A percentile compares a stretch with the other conserved stretches of the same genome.
phyloP scores from a whole-genome alignment of 2,888 invertebrate species.

The Plebejus argus region DNA sequence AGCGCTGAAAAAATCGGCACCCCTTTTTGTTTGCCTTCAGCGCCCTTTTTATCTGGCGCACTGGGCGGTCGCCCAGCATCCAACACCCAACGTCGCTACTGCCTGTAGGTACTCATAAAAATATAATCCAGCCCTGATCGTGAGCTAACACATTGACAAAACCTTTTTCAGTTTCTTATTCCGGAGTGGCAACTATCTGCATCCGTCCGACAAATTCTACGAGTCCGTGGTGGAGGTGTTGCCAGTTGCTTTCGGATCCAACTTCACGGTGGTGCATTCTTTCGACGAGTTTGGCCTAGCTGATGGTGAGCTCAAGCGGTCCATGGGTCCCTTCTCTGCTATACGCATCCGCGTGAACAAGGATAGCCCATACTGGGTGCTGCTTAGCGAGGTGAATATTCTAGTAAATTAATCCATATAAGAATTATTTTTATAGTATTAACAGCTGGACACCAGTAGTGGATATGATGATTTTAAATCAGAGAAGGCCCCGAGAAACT shows the following conservation, averaged over 20 bases:
- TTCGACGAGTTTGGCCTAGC: constrained; percentile 92
- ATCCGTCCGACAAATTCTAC: constrained; percentile 92
- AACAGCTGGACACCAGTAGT: too few relatives aligned
- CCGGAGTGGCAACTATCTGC: constrained; percentile 94
- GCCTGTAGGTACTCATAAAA: too few relatives aligned
- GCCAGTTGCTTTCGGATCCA: constrained; percentile 79
- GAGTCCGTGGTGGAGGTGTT: constrained; percentile 92
- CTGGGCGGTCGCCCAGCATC: too few relatives aligned
- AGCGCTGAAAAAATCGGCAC: too few relatives aligned
- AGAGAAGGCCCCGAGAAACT: too few relatives aligned
- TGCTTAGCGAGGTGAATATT: constrained; percentile 91
- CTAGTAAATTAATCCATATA: not conserved
- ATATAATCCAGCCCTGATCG: not conserved
- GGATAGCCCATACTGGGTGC: constrained; percentile 93
- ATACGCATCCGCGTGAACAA: constrained; percentile 89
- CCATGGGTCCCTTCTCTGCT: constrained; percentile 84
- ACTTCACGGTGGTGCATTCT: constrained; percentile 85
- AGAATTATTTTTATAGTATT: too few relatives aligned
- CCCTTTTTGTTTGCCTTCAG: too few relatives aligned
- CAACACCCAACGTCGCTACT: too few relatives aligned
- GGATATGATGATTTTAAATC: too few relatives aligned
- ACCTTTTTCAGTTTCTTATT: constrained; percentile 84
- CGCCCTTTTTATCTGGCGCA: too few relatives aligned
- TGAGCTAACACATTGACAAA: not conserved
- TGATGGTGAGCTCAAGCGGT: constrained; percentile 85